These are phyloP conservation scores for Caenorhabditis briggsae DNA, from an alignment of 1,140 invertebrate species.

Conservation along the genomic window DNA sequence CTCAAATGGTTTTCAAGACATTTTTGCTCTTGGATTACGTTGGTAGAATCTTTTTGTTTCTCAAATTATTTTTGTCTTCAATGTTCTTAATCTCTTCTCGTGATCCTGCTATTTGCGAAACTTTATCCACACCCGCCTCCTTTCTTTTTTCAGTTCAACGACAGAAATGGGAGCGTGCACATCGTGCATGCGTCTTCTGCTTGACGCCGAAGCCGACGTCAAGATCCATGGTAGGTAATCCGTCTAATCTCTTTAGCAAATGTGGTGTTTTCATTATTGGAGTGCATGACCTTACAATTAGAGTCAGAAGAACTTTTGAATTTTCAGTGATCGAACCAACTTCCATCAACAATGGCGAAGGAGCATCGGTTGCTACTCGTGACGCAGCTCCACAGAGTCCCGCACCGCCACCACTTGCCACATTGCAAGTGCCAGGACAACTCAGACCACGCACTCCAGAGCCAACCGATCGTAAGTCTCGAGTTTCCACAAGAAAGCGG, in stretches of 20 bases:
- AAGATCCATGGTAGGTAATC: constrained; percentile 64
- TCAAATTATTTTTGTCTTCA: neutral
- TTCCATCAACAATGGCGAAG: constrained; percentile 48
- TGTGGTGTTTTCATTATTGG: neutral
- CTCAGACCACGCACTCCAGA: constrained; percentile 7
- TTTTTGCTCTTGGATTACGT: constrained; percentile 2
- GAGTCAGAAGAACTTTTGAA: neutral
- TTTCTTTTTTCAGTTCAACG: neutral
- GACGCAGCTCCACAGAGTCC: neutral
- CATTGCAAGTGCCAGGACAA: constrained; percentile 14
- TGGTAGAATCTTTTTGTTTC: neutral
- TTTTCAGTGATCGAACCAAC: constrained; percentile 64
- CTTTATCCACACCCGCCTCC: neutral
- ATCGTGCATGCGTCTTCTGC: constrained; percentile 63
- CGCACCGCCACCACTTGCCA: neutral
- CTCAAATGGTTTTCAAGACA: neutral
- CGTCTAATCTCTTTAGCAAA: neutral
- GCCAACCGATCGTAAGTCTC: constrained; percentile 26
- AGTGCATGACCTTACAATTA: too few relatives aligned
- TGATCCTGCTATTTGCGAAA: neutral
- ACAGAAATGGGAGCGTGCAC: constrained; percentile 61
- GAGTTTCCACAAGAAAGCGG: too few relatives aligned
- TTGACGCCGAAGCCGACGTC: constrained; percentile 64
- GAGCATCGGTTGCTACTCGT: neutral
- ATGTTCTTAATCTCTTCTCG: constrained; percentile 25